phyloP scores from a whole-genome alignment of 1,140 invertebrate genomes.

The Orius laevigatus region DNA sequence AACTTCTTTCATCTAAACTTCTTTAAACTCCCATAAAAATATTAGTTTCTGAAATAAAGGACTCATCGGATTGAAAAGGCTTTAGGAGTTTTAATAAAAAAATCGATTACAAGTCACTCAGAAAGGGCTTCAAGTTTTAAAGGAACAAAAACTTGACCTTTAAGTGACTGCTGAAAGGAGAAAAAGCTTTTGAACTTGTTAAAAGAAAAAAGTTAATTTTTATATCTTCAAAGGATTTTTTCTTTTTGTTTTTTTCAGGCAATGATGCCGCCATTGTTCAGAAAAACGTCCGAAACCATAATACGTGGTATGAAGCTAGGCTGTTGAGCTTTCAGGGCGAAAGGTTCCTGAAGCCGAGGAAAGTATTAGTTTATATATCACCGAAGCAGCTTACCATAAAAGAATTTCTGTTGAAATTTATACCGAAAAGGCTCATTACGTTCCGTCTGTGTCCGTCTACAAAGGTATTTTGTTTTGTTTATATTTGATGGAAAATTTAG shows the following conservation, averaged over 20 bases:
- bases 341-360: conserved; percentile 53
- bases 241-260: conserved; percentile 32
- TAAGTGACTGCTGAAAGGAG: too few relatives aligned
- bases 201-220: not conserved
- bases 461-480: conserved; percentile 40
- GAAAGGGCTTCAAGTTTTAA: too few relatives aligned
- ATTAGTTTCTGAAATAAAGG: too few relatives aligned
- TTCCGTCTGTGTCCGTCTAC: conserved; percentile 84
- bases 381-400: conserved; percentile 81
- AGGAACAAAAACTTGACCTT: too few relatives aligned
- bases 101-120: too few relatives aligned
- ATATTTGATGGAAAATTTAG: too few relatives aligned
- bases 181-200: not conserved
- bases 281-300: conserved; percentile 74
- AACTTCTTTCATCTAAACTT: too few relatives aligned
- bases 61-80: too few relatives aligned
- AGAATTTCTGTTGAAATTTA: conserved; percentile 81
- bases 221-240: not conserved
- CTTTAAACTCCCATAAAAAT: too few relatives aligned
- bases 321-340: conserved; percentile 55
- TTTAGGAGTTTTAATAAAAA: too few relatives aligned
- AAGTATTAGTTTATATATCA: conserved; percentile 74
- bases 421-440: conserved; percentile 79
- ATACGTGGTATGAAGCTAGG: conserved; percentile 71
- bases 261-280: conserved; percentile 67